Evolutionary conservation across 2,113 vertebrate genomes (phyloP).

Genomic region (Pantherophis guttatus): DNA sequence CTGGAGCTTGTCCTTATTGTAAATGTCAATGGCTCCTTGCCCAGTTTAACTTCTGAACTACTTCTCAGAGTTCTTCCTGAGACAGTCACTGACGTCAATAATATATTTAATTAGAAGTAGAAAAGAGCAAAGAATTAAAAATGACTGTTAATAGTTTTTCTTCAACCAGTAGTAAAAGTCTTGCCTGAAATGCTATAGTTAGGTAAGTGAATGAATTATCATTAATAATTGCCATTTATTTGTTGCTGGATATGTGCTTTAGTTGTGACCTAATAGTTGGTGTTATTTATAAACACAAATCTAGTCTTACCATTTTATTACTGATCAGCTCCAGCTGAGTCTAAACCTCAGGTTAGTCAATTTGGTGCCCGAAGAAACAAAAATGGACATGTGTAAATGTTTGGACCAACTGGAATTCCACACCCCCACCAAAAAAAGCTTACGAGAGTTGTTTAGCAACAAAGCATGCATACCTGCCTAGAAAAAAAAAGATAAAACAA

Average conservation of each 20-base stretch:
- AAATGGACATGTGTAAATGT: background rate
- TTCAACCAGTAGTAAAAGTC: constrained; percentile 23
- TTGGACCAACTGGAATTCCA: background rate
- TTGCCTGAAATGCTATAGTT: background rate
- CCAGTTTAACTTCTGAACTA: constrained; percentile 26
- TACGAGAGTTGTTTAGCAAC: background rate
- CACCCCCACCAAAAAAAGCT: too few species aligned
- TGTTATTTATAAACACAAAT: background rate
- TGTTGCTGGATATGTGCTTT: background rate
- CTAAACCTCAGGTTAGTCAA: background rate
- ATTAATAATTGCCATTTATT: background rate
- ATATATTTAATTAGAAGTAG: constrained; percentile 27
- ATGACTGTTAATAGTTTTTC: background rate
- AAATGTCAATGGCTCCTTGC: constrained; percentile 17
- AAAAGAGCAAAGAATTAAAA: constrained; percentile 28
- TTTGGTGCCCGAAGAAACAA: background rate
- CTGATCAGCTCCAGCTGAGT: background rate
- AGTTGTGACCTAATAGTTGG: background rate
- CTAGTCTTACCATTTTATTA: background rate
- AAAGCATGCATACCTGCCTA: background rate
- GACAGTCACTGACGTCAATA: constrained; percentile 13
- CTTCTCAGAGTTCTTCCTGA: constrained; percentile 5
- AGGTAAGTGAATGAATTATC: background rate
- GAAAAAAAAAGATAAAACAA: background rate
- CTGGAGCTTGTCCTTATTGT: background rate